Conservation (phyloP, 2,113 vertebrate species). For the Megaleporinus macrocephalus region DNA sequence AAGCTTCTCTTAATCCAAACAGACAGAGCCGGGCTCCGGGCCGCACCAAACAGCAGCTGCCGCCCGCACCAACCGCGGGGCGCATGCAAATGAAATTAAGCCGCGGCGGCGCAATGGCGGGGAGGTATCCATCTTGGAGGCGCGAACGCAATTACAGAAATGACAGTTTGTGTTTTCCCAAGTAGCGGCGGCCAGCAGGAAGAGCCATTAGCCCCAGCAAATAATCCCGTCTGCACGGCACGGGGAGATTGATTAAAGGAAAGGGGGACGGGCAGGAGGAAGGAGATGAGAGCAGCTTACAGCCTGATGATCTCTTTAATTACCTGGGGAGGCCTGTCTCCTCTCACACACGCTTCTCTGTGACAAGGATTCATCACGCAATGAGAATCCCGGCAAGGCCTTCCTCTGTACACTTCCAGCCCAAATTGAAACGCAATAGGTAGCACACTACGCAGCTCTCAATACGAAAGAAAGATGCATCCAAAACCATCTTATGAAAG, state of each 20-base stretch:
- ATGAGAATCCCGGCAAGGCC: slow-evolving; percentile 56
- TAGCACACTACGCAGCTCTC: slow-evolving; percentile 2
- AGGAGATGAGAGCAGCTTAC: slow-evolving; percentile 58
- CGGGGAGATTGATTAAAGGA: slow-evolving; percentile 77
- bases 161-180: slow-evolving; percentile 63
- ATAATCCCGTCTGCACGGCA: slow-evolving; percentile 78
- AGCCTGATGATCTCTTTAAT: slow-evolving; percentile 78
- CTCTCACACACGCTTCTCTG: slow-evolving; percentile 45
- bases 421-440: slow-evolving; percentile 51
- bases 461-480: neutral
- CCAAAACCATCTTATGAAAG: neutral
- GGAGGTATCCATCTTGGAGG: slow-evolving; percentile 64
- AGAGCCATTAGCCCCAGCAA: slow-evolving; percentile 81
- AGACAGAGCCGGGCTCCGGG: slow-evolving; percentile 50
- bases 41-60: slow-evolving; percentile 54
- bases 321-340: slow-evolving; percentile 74
- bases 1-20: slow-evolving; percentile 56
- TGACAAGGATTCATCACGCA: slow-evolving; percentile 70
- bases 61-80: slow-evolving; percentile 41
- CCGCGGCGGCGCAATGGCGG: slow-evolving; percentile 15
- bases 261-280: slow-evolving; percentile 49
- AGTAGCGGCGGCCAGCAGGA: slow-evolving; percentile 68
- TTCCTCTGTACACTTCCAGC: slow-evolving; percentile 42
- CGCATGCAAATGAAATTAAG: slow-evolving; percentile 66
- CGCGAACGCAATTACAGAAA: slow-evolving; percentile 67